phyloP scores from a whole-genome alignment of 2,113 vertebrate species.

The Paramisgurnus dabryanus region DNA sequence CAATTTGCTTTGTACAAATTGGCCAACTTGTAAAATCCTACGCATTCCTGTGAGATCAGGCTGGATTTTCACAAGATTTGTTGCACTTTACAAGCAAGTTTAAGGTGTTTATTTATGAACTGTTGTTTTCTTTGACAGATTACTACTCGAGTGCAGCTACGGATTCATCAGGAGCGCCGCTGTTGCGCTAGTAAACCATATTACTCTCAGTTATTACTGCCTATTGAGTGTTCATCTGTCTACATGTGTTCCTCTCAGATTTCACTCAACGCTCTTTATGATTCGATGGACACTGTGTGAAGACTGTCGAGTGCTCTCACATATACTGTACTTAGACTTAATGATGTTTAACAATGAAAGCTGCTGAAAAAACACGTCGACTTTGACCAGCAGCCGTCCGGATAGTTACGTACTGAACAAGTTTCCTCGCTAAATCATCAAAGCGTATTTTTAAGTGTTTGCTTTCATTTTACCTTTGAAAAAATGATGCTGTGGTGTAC shows the following conservation, averaged over 20 bases:
- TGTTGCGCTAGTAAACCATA: constrained; percentile 74
- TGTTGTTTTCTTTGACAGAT: constrained; percentile 49
- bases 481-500: neutral
- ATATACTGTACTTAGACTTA: neutral
- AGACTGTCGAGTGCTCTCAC: neutral
- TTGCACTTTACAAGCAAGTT: neutral
- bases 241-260: neutral
- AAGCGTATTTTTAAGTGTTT: neutral
- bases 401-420: neutral
- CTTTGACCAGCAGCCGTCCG: neutral
- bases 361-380: neutral
- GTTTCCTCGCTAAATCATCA: neutral
- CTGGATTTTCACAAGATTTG: neutral
- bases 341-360: constrained; percentile 8
- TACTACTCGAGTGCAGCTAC: constrained; percentile 77
- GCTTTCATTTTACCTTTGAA: neutral
- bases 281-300: constrained; percentile 2
- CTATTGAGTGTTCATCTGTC: constrained; percentile 27
- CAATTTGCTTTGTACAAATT: too few species aligned
- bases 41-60: too few species aligned
- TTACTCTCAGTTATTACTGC: constrained; percentile 18
- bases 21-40: too few species aligned
- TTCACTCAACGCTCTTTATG: constrained; percentile 8
- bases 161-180: constrained; percentile 88
- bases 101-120: neutral